phyloP scores from a whole-genome alignment of 92 coral and sea anemone species.

The Phymanthus crucifer region DNA sequence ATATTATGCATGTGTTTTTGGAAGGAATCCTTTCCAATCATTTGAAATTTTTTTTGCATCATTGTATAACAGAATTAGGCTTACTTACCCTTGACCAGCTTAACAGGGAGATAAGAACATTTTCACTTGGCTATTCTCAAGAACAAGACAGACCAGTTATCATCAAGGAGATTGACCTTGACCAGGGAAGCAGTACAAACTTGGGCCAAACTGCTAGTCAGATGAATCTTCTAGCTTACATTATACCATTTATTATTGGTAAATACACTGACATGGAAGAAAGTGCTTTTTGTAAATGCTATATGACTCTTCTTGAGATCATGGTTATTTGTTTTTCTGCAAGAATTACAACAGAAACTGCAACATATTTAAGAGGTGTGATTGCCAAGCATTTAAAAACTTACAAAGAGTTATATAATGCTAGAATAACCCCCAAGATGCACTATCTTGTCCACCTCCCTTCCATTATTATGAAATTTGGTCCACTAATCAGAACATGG shows the following conservation, averaged over 20 bases:
- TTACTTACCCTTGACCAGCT: constrained; percentile 21
- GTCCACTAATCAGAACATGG: constrained; percentile 53
- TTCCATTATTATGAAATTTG: constrained; percentile 39
- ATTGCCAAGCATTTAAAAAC: constrained; percentile 28
- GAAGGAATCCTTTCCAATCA: constrained; percentile 28
- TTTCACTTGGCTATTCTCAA: constrained; percentile 47
- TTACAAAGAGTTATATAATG: constrained; percentile 27
- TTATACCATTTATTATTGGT: constrained; percentile 42
- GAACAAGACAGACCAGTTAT: constrained; percentile 44
- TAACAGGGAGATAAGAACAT: constrained; percentile 15
- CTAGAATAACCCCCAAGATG: constrained; percentile 45
- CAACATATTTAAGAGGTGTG: background rate
- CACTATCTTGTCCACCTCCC: constrained; percentile 52
- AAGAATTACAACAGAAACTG: background rate
- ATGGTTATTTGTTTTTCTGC: constrained; percentile 25
- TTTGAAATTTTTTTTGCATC: constrained; percentile 21
- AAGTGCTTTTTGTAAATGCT: constrained; percentile 17
- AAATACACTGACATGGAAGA: constrained; percentile 13
- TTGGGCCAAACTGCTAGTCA: constrained; percentile 53
- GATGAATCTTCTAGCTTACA: constrained; percentile 31
- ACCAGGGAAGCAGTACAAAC: constrained; percentile 17
- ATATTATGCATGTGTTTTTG: constrained; percentile 30
- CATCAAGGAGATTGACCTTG: constrained; percentile 44
- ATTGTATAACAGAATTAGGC: constrained; percentile 1
- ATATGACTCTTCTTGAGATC: constrained; percentile 24